Base-by-base conservation (phyloP, 2,113 vertebrate species). In the Okapia johnstoni region DNA sequence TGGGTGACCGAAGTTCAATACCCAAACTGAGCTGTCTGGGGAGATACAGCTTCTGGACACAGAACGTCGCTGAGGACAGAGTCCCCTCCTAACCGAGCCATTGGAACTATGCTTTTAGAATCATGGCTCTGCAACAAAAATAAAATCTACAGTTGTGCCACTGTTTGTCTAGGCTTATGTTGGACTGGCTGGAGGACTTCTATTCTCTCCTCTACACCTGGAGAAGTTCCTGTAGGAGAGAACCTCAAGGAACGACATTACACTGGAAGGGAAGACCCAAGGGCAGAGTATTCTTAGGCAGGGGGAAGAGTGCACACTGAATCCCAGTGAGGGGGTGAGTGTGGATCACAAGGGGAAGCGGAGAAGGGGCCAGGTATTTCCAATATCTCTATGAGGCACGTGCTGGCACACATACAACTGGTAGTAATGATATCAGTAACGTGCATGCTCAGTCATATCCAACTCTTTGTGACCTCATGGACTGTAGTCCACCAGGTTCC, bases 391-490 rank as follows among this genome's bases (percentile, higher is more conserved):
- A 26, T 36, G 33, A n/a, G 50, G 57, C 85, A 58, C 14, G 6
- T 3, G 1, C 1, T 58, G 77, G 33, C 15, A 26, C 2, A n/a
- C 52, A 54, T 14, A 3, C 1, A 21, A 5, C 15, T 25, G 26
- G 12, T 26, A 14, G 23, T 26, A 15, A 26, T 76, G 7, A 76
- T 43, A 76, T 43, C 23, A 76, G 70, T 2, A 26, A 36, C 6
- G 7, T 40, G 40, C 6, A 0, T 43, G 36, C 23, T 43, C 40
- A 26, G 70, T 43, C 6, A 0, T 43, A 4, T 43, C 12, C 23
- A 43, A 4, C 40, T 76, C 40, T 76, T 26, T 76, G 70, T 0
- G 7, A 43, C 36, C 21, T 21, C 70, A 26, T 43, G 12, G 36
- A 43, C 12, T 73, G 6, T 73, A 73, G 23, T 7, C 70, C 12